These are phyloP conservation scores for Agrochola lychnidis DNA, from an alignment of 2,888 invertebrate genomes.

Conservation along the genomic window DNA sequence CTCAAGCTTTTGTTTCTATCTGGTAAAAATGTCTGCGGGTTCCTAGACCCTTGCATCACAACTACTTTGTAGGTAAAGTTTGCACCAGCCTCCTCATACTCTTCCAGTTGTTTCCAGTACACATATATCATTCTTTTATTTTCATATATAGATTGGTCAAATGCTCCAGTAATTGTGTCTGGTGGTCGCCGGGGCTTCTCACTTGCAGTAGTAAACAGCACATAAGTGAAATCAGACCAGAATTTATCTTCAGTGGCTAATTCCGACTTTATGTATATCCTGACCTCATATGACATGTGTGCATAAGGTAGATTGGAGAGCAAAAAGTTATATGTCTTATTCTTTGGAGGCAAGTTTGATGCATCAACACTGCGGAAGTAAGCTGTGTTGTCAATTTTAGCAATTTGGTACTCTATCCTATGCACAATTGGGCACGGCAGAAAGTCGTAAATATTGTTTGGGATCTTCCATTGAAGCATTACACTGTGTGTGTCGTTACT, in stretches of 20 bases:
- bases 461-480: constrained; percentile 80
- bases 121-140: constrained; percentile 92
- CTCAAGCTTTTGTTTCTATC: constrained; percentile 90
- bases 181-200: constrained; percentile 92
- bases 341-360: constrained; percentile 77
- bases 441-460: constrained; percentile 81
- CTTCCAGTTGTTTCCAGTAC: constrained; percentile 95
- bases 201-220: constrained; percentile 91
- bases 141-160: constrained; percentile 91
- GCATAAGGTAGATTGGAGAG: constrained; percentile 92
- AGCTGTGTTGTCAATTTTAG: constrained; percentile 84
- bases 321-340: constrained; percentile 82
- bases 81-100: constrained; percentile 93
- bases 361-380: constrained; percentile 85
- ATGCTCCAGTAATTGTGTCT: constrained; percentile 93
- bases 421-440: constrained; percentile 81
- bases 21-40: constrained; percentile 77
- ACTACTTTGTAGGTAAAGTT: constrained; percentile 93
- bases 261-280: constrained; percentile 92
- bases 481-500: constrained; percentile 82
- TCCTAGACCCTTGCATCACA: constrained; percentile 77
- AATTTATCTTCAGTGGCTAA: constrained; percentile 89
- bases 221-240: constrained; percentile 93
- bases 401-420: constrained; percentile 87
- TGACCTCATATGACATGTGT: constrained; percentile 93